phyloP scores from a whole-genome alignment of 2,888 invertebrate genomes.

The Tinea semifulvella region DNA sequence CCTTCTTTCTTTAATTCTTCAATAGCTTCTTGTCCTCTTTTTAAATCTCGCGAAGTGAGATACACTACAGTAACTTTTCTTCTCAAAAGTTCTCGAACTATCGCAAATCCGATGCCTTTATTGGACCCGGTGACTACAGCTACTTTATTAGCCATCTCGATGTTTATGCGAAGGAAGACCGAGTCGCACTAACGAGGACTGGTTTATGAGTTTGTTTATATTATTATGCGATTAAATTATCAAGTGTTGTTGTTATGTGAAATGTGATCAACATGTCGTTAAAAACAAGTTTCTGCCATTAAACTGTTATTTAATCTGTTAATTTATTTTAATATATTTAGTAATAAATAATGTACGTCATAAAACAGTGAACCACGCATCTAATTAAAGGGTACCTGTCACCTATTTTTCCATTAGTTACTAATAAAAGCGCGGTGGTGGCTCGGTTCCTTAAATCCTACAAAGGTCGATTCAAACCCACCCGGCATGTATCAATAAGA shows the following conservation, averaged over 20 bases:
- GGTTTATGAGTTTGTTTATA: constrained; percentile 1
- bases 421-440: no score
- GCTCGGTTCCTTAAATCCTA: no score
- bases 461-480: no score
- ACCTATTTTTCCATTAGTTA: no score
- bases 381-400: no score
- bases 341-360: no score
- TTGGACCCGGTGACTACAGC: constrained; percentile 19
- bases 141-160: constrained; percentile 17
- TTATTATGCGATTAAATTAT: not conserved
- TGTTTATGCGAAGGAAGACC: constrained; percentile 3
- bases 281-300: no score
- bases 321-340: no score
- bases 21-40: constrained; percentile 17
- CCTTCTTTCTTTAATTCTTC: constrained; percentile 18
- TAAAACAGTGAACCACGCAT: no score
- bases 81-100: constrained; percentile 17
- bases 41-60: constrained; percentile 16
- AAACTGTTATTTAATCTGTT: no score
- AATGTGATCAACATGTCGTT: not conserved
- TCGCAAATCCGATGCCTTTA: constrained; percentile 19
- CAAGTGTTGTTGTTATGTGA: not conserved
- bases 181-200: not conserved
- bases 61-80: constrained; percentile 18
- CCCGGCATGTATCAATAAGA: no score